These are phyloP conservation scores for Hemibagrus guttatus DNA, from an alignment of 2,797 vertebrate genomes.

Conservation along the genomic window DNA sequence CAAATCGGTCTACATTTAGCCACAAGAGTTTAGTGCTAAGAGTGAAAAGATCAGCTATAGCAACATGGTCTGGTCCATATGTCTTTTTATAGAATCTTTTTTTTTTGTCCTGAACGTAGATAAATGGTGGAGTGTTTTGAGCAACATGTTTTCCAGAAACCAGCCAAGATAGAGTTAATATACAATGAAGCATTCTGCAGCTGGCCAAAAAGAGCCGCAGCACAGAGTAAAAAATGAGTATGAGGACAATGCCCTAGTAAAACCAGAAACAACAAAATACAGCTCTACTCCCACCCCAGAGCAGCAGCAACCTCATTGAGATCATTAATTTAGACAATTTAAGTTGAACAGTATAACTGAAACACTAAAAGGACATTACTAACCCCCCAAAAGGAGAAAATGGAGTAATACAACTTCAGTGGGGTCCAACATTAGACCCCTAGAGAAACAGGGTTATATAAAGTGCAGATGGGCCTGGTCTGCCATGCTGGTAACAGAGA, in stretches of 20 bases:
- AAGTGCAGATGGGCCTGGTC: constrained; percentile 54
- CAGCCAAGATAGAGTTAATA: constrained; percentile 78
- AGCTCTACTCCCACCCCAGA: constrained; percentile 23
- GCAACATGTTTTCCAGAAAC: constrained; percentile 49
- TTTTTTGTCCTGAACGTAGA: constrained; percentile 7
- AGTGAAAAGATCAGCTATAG: constrained; percentile 64
- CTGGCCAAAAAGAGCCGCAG: constrained; percentile 71
- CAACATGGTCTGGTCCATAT: constrained; percentile 79
- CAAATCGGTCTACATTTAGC: neutral
- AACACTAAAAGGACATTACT: constrained; percentile 48
- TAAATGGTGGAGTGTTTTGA: constrained; percentile 54
- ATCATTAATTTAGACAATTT: constrained; percentile 24
- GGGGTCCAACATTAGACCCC: constrained; percentile 58
- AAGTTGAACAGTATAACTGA: constrained; percentile 39
- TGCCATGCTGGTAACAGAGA: constrained; percentile 45
- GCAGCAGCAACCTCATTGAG: constrained; percentile 41
- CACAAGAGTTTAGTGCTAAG: constrained; percentile 54
- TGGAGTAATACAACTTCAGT: constrained; percentile 50
- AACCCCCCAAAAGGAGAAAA: constrained; percentile 23
- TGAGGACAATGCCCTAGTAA: constrained; percentile 63
- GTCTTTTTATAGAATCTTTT: constrained; percentile 71
- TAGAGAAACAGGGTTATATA: constrained; percentile 35
- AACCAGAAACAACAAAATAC: constrained; percentile 65
- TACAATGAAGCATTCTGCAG: constrained; percentile 70
- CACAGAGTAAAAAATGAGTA: constrained; percentile 71